A percentile compares a stretch with the other conserved stretches of the same genome.
Evolutionary conservation across 2,113 vertebrate genomes (phyloP).

Genomic region (Hippotragus niger): DNA sequence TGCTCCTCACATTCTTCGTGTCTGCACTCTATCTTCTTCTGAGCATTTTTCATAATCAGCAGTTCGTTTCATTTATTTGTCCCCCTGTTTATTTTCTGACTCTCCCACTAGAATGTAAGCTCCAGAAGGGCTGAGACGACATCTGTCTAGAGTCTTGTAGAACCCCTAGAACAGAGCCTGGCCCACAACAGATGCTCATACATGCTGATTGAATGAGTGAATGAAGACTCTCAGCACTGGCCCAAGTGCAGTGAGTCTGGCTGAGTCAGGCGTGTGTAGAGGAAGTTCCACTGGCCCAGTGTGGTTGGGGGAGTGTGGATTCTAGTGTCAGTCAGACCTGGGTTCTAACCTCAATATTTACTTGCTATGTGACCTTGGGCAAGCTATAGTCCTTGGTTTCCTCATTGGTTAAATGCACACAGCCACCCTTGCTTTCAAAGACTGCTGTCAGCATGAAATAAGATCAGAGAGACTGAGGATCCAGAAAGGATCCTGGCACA

Average conservation of each 20-base stretch:
- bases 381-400: not conserved
- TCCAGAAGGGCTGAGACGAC: not conserved
- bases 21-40: not conserved
- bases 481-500: not conserved
- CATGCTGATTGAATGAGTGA: not conserved
- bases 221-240: not conserved
- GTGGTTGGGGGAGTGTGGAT: not conserved
- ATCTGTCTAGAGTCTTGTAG: not conserved
- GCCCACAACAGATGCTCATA: not conserved
- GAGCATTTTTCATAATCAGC: not conserved
- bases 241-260: not conserved
- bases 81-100: constrained; percentile 3
- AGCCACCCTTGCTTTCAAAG: not conserved
- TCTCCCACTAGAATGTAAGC: not conserved
- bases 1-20: not conserved
- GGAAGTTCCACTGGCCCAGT: not conserved
- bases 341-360: not conserved
- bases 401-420: not conserved
- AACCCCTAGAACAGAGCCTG: not conserved
- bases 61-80: not conserved
- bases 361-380: not conserved
- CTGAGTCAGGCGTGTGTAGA: not conserved
- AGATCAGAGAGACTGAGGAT: not conserved
- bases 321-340: not conserved
- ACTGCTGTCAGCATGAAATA: not conserved